Percentiles rank a stretch among this genome's conserved stretches.
Conservation (phyloP, 2,113 vertebrate genomes). For the Columba janthina region DNA sequence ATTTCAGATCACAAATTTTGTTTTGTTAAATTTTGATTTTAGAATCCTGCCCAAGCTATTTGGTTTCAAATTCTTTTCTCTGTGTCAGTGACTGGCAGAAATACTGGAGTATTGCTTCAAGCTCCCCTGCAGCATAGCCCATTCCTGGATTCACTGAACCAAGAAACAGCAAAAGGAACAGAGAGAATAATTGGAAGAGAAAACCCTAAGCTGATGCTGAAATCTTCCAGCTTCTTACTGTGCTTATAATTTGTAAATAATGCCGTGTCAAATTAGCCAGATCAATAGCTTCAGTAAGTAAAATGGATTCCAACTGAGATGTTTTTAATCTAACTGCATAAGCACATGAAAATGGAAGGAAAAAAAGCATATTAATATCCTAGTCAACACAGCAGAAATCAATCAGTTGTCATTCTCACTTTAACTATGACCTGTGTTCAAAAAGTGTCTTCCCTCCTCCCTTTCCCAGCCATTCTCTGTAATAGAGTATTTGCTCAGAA, state of each 20-base stretch:
- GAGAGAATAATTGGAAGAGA: neutral
- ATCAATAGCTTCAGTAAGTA: neutral
- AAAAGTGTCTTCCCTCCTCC: neutral
- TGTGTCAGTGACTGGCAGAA: neutral
- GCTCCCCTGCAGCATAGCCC: neutral
- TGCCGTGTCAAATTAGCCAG: neutral
- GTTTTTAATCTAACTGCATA: neutral
- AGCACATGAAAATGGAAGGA: neutral
- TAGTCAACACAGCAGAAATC: neutral
- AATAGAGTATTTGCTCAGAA: neutral
- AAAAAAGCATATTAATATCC: neutral
- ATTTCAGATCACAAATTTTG: neutral
- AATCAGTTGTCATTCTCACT: neutral
- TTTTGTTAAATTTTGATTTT: neutral
- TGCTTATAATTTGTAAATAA: neutral
- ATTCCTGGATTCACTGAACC: neutral
- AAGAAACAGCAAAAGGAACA: neutral
- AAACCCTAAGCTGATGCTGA: neutral
- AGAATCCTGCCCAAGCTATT: neutral
- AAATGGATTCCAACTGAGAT: neutral
- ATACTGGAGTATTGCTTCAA: neutral
- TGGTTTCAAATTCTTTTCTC: neutral
- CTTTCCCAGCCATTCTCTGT: neutral
- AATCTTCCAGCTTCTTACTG: neutral
- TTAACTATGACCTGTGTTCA: neutral